phyloP scores from a whole-genome alignment of 1,140 invertebrate species.

The Bombus consobrinus region DNA sequence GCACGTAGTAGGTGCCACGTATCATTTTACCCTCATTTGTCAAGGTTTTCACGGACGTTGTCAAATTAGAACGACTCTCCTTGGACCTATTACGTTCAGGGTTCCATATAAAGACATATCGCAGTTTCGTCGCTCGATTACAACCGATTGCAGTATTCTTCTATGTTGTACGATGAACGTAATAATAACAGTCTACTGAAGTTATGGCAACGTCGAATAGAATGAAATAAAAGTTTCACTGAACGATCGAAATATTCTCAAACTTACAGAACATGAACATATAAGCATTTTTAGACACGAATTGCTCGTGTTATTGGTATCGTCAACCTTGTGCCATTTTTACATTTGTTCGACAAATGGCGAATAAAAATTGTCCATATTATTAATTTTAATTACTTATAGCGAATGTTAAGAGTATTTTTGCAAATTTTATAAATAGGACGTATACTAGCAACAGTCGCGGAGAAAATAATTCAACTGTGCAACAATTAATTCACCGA shows the following conservation, averaged over 20 bases:
- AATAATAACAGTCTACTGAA: background rate
- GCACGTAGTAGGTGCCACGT: background rate
- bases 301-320: background rate
- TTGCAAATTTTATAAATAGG: background rate
- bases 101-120: conserved; percentile 32
- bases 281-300: background rate
- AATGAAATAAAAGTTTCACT: background rate
- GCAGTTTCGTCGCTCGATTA: conserved; percentile 4
- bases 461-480: background rate
- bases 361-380: background rate
- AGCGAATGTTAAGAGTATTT: background rate
- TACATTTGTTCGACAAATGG: background rate
- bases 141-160: background rate
- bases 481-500: background rate
- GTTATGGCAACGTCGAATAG: background rate
- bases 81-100: conserved; percentile 8
- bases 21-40: conserved; percentile 19
- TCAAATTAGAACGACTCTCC: conserved; percentile 37
- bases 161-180: background rate
- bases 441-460: background rate
- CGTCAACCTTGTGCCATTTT: too few species aligned
- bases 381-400: background rate
- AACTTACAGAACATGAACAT: background rate
- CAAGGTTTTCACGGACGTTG: conserved; percentile 36
- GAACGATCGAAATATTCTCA: background rate